Evolutionary conservation across 1,140 invertebrate species (phyloP), one percentile per base, ranked within the genome.

Genomic region (Caenorhabditis remanei): DNA sequence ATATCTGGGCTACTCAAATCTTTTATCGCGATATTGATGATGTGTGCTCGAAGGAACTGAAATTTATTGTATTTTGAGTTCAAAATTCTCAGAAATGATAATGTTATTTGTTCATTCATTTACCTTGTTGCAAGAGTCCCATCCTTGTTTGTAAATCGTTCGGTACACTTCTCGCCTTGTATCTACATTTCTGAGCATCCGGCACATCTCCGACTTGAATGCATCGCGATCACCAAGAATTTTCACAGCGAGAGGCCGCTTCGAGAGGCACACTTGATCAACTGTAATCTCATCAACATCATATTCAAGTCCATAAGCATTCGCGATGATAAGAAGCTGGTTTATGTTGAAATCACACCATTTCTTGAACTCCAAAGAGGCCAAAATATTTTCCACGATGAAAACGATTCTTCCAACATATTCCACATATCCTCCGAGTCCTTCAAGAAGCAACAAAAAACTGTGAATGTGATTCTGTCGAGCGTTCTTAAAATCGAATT

Each of bases 321-420:
- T 79, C 2, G 71, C 43, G 4, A 79, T 43, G 11, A 11, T 24
- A 5, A 79, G 46, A 3, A 79, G 40, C n/a, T n/a, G n/a, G 9
- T 79, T 79, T 8, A 79, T 79, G n/a, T 48, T 79, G 46, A 50
- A 79, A 50, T 79, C 71, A 53, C 46, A 21, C 71, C 71, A 79
- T 4, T 14, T 50, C 11, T 24, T n/a, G 71, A 79, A 79, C 0
- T 11, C 71, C 19, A 50, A 14, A 2, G 46, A 53, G 3, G 11
- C 16, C 14, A 79, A 7, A 79, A 79, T 50, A 9, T 50, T 53
- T 7, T 24, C 46, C 13, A 79, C 46, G 11, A 79, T n/a, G 24
- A 4, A 11, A 24, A 79, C n/a, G 14, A 79, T 50, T n/a, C 71
- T 46, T 11, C 16, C 21, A 9, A 46, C 41, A 19, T 43, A 75